These are phyloP conservation scores for Centroberyx gerrardi DNA, from an alignment of 2,797 vertebrate species.

Conservation along the genomic window DNA sequence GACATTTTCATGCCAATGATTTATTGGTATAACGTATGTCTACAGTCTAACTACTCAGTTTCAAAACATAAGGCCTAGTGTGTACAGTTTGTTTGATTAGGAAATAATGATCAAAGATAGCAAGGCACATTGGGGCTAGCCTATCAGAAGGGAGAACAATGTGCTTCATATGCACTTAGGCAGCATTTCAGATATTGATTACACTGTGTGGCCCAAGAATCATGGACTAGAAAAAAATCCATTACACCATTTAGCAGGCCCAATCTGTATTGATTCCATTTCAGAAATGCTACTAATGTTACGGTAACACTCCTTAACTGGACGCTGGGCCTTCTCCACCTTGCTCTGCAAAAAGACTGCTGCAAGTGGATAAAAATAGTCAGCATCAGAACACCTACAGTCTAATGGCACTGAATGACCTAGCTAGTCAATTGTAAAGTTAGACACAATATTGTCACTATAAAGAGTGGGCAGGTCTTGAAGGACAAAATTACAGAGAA, in stretches of 20 bases:
- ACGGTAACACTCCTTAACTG: slow-evolving; percentile 74
- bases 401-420: slow-evolving; percentile 55
- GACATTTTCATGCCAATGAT: neutral
- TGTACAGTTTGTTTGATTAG: slow-evolving; percentile 19
- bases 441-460: slow-evolving; percentile 26
- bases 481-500: neutral
- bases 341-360: slow-evolving; percentile 62
- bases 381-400: slow-evolving; percentile 64
- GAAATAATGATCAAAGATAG: slow-evolving; percentile 54
- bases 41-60: slow-evolving; percentile 23
- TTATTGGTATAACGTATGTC: neutral
- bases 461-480: neutral
- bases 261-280: slow-evolving; percentile 82
- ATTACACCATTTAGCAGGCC: slow-evolving; percentile 86
- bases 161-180: slow-evolving; percentile 82
- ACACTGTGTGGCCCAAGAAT: slow-evolving; percentile 70
- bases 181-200: slow-evolving; percentile 87
- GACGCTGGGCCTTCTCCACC: slow-evolving; percentile 71
- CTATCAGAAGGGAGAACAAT: slow-evolving; percentile 73
- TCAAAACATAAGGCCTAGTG: slow-evolving; percentile 17
- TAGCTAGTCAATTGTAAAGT: slow-evolving; percentile 41
- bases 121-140: slow-evolving; percentile 52
- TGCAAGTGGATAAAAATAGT: slow-evolving; percentile 72
- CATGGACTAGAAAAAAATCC: slow-evolving; percentile 80
- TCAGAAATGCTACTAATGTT: slow-evolving; percentile 81